These are phyloP conservation scores for Mergus octosetaceus DNA, from an alignment of 2,797 vertebrate genomes.

Conservation along the genomic window DNA sequence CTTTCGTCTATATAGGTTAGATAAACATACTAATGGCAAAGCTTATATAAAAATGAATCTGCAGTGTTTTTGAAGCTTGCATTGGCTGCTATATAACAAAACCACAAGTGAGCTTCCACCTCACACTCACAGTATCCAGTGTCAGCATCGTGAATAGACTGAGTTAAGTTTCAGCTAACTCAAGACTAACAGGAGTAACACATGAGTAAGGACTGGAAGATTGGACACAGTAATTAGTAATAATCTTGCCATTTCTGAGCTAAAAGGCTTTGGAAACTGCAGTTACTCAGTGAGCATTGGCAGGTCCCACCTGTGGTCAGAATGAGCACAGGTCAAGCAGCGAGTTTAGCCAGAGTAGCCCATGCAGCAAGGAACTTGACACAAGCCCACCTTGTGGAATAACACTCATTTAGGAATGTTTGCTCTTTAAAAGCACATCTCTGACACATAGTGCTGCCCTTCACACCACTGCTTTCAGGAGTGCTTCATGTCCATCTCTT, in stretches of 20 bases:
- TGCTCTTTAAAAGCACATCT: not conserved
- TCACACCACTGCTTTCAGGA: not conserved
- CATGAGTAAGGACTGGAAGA: not conserved
- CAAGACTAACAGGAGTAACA: not conserved
- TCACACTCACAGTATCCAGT: slow-evolving; percentile 54
- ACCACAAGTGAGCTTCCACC: slow-evolving; percentile 59
- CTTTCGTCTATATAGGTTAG: not conserved
- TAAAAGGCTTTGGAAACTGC: not conserved
- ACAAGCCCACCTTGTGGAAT: not conserved
- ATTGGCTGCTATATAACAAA: slow-evolving; percentile 67
- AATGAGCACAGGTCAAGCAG: fast-evolving
- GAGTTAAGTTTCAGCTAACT: not conserved
- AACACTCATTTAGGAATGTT: fast-evolving
- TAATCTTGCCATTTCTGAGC: not conserved
- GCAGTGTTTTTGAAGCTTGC: slow-evolving; percentile 68
- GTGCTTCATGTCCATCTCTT: not conserved
- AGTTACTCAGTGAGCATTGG: fast-evolving
- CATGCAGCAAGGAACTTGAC: not conserved
- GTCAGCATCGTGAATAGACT: slow-evolving; percentile 5
- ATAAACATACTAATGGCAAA: not conserved
- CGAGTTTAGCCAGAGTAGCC: not conserved
- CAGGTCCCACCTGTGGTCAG: fast-evolving
- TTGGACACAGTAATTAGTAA: not conserved
- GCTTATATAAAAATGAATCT: not conserved
- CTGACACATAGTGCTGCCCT: not conserved